These are phyloP conservation scores for Mormoops blainvillei DNA, from an alignment of 2,113 vertebrate species.

Conservation along the genomic window DNA sequence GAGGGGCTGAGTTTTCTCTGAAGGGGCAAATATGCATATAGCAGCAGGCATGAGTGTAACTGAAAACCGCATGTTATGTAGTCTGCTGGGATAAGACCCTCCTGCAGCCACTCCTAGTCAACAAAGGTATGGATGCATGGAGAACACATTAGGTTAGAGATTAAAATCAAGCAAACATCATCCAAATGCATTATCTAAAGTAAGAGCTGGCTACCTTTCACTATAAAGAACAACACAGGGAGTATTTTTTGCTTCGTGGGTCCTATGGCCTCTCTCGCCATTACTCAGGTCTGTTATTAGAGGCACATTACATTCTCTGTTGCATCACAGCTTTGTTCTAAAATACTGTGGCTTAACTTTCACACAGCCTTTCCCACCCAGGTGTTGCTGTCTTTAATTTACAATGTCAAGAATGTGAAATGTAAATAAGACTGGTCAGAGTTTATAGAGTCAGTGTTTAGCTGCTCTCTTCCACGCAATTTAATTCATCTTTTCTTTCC, in stretches of 20 bases:
- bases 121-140: background rate
- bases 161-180: background rate
- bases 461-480: background rate
- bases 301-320: background rate
- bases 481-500: slow-evolving; percentile 2
- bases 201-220: background rate
- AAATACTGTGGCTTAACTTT: background rate
- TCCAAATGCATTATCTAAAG: background rate
- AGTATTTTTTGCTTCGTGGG: background rate
- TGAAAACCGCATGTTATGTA: background rate
- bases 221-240: background rate
- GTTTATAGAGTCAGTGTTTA: background rate
- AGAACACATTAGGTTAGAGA: background rate
- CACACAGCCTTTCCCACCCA: background rate
- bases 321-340: background rate
- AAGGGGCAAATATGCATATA: background rate
- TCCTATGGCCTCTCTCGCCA: background rate
- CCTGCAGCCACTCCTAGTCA: background rate
- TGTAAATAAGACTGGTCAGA: background rate
- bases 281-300: background rate
- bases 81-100: background rate
- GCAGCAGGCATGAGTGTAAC: background rate
- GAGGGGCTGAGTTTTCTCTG: background rate
- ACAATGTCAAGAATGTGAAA: background rate
- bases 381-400: background rate